Base-by-base conservation (phyloP, 2,113 vertebrate species). In the Odontophorus gujanensis region DNA sequence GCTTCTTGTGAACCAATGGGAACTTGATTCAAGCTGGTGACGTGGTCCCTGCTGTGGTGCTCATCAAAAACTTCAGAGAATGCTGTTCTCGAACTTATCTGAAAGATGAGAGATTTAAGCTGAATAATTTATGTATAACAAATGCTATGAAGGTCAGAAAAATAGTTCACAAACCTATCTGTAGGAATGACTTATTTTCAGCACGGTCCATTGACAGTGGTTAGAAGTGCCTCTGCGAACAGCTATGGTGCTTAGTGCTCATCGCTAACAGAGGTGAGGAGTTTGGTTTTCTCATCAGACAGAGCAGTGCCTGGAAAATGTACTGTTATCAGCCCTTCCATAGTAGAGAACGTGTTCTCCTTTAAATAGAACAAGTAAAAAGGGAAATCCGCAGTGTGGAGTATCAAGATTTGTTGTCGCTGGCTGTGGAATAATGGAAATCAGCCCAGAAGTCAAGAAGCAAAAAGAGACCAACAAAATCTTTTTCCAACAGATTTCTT, bases 91-190 rank as follows among this genome's bases (percentile, higher is more conserved):
- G 93, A 96, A 94, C 61, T 92, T 71, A 57, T 48, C 59, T 90
- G 92, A 58, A 72, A 20, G 65, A 76, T 74, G 74, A 94, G 73
- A 90, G 90, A 92, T 80, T 96, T 72, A 68, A 69, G 32, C 69
- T 96, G 91, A 95, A 97, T 97, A 82, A 97, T 97, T 95, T 83
- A 91, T 85, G 58, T 26, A 25, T 15, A 77, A 72, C 22, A 96
- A 96, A 96, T 61, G 42, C 50, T 90, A 6, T n/a, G 65, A 63
- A 89, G 65, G 72, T 87, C 30, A 82, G 74, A 62, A 84, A 87
- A 73, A 62, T 87, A 57, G 45, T 61, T 78, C 86, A 47, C 62
- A 88, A 57, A 25, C 73, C 61, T 73, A 17, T 55, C 68, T 86
- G 53, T 42, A 92, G 61, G 91, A 93, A 81, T 73, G 18, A 69